Evolutionary conservation across 2,113 vertebrate species (phyloP), one percentile per base, ranked within the genome.

Genomic region (Lynx canadensis): DNA sequence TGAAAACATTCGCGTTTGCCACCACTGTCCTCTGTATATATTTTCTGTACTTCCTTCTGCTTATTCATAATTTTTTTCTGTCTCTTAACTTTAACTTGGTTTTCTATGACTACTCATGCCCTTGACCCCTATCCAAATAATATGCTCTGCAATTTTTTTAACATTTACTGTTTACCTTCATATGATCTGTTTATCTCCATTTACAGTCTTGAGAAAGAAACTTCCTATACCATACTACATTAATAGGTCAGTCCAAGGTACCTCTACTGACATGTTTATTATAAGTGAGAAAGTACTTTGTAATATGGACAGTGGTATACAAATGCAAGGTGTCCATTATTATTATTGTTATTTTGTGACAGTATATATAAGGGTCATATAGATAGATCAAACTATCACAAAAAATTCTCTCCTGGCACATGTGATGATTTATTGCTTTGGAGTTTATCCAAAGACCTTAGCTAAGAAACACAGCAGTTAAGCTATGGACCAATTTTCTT

Each of bases 341-440:
- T 38, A 63, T 78, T 73, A 19, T 76, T 91, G n/a, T 80, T 95
- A 66, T 73, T 76, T 50, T 65, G 14, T 94, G 21, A 57, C 55
- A 69, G 23, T 84, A 29, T 66, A 69, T 52, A 71, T 80, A 69
- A 89, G 55, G 80, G 89, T 94, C 91, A 95, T 89, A 94, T 25
- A 78, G 79, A 83, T 60, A 90, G 76, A 73, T 92, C 66, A 73
- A 92, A 69, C 50, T 82, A 79, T 76, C 19, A 87, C 63, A 94
- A 94, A 50, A 84, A 48, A 25, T 73, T 94, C 48, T 97, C 13
- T 95, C 60, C 41, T 85, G 38, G 81, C 31, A 89, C 60, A 91
- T 55, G 71, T 33, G 73, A 91, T 92, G 83, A 98, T 91, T 97
- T 96, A 96, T 94, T 93, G 16, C 89, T 96, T 96, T 97, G 94